Conservation (phyloP, 2,797 vertebrate species). For the Erithacus rubecula region DNA sequence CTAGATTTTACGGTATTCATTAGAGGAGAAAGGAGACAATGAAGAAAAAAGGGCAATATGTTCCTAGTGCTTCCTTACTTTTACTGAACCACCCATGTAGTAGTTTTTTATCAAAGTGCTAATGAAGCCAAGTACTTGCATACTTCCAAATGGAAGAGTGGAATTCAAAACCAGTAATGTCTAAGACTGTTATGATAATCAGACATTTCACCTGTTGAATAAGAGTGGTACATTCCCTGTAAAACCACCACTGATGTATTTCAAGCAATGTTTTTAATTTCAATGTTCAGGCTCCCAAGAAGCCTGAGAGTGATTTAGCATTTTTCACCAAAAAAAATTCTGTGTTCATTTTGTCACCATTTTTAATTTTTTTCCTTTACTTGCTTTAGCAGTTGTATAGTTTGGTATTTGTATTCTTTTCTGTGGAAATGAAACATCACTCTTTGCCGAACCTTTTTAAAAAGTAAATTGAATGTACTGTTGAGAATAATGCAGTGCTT, state of each 20-base stretch:
- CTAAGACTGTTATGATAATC: neutral
- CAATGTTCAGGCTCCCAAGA: neutral
- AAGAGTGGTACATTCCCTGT: neutral
- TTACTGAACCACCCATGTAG: neutral
- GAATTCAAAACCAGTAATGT: neutral
- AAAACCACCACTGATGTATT: neutral
- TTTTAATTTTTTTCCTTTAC: neutral
- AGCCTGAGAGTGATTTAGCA: neutral
- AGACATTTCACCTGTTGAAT: neutral
- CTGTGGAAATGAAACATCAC: neutral
- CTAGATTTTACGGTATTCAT: neutral
- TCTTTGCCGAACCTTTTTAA: neutral
- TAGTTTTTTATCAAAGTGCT: neutral
- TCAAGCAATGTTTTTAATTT: neutral
- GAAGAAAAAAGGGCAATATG: neutral
- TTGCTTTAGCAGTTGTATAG: neutral
- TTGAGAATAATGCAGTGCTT: neutral
- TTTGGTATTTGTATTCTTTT: neutral
- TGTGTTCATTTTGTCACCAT: neutral
- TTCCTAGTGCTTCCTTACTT: neutral
- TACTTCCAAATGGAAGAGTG: neutral
- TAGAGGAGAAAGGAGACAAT: neutral
- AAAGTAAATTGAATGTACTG: neutral
- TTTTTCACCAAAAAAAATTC: neutral
- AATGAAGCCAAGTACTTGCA: neutral